Conservation (phyloP, 2,888 invertebrate genomes). For the Drosophila neutralis region DNA sequence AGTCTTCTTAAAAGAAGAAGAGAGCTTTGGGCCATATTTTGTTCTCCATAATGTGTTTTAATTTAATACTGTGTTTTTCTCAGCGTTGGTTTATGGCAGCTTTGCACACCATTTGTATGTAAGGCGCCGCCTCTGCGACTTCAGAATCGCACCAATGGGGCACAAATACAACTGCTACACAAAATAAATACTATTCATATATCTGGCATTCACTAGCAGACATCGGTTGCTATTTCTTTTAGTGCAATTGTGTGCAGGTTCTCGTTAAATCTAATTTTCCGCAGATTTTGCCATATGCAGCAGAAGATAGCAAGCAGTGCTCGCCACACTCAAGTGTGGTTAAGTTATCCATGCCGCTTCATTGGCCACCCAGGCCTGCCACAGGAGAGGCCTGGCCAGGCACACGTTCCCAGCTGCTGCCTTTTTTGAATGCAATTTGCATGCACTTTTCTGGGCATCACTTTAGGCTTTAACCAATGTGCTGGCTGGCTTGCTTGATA, state of each 20-base stretch:
- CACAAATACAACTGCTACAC: constrained; percentile 56
- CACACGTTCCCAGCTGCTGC: neutral
- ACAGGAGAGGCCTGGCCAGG: neutral
- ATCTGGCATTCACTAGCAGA: constrained; percentile 19
- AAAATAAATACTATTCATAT: constrained; percentile 59
- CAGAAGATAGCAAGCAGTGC: constrained; percentile 15
- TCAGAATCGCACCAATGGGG: constrained; percentile 24
- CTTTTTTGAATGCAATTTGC: constrained; percentile 62
- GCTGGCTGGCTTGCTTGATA: constrained; percentile 25
- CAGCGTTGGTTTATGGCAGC: constrained; percentile 15
- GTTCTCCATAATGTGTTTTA: neutral
- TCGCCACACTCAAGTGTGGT: constrained; percentile 39
- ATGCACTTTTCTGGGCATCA: constrained; percentile 48
- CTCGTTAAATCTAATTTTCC: constrained; percentile 70
- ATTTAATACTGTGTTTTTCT: constrained; percentile 8
- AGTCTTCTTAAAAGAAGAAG: constrained; percentile 21
- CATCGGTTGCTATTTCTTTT: constrained; percentile 5
- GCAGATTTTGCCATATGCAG: constrained; percentile 67
- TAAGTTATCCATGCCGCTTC: constrained; percentile 56
- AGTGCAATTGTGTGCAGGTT: constrained; percentile 4
- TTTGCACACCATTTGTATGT: constrained; percentile 46
- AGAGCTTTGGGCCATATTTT: neutral
- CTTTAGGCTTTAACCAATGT: constrained; percentile 43
- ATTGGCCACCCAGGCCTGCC: constrained; percentile 21
- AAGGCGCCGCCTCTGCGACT: constrained; percentile 20